Evolutionary conservation across 92 coral and sea anemone genomes (phyloP).

Genomic region (Porites rus): DNA sequence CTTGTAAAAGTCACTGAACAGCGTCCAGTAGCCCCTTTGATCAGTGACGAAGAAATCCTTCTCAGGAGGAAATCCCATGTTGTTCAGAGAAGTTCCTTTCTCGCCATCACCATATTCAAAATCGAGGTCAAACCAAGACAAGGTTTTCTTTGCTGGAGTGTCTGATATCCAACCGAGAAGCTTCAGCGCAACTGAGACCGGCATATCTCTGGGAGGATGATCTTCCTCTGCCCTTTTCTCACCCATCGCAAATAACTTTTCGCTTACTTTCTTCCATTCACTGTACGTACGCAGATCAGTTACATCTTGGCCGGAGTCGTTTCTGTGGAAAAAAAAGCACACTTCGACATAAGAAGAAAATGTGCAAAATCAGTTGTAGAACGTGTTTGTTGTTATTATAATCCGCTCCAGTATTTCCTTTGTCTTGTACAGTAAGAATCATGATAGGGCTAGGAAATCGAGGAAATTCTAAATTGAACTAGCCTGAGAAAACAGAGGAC

Average conservation of each 20-base stretch:
- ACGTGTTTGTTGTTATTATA: background rate
- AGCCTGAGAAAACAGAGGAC: no score
- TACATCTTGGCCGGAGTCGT: background rate
- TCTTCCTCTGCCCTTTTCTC: background rate
- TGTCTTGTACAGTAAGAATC: no score
- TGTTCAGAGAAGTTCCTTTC: slow-evolving; percentile 1
- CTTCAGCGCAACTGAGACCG: background rate
- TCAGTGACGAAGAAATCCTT: slow-evolving; percentile 1
- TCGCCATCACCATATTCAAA: slow-evolving; percentile 1
- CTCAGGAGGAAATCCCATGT: background rate
- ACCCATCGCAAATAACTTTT: background rate
- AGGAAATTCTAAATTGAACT: no score
- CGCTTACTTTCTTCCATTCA: background rate
- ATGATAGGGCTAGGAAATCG: no score
- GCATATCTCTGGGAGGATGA: background rate
- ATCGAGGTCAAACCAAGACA: slow-evolving; percentile 6
- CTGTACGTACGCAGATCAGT: background rate
- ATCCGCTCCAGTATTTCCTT: background rate
- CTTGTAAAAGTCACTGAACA: background rate
- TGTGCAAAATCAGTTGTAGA: background rate
- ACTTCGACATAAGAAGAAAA: background rate
- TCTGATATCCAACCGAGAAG: background rate
- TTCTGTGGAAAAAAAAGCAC: background rate
- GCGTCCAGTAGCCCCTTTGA: background rate
- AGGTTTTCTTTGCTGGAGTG: background rate